Evolutionary conservation across 2,113 vertebrate genomes (phyloP), one percentile per base, ranked within the genome.

Genomic region (Mandrillus leucophaeus): DNA sequence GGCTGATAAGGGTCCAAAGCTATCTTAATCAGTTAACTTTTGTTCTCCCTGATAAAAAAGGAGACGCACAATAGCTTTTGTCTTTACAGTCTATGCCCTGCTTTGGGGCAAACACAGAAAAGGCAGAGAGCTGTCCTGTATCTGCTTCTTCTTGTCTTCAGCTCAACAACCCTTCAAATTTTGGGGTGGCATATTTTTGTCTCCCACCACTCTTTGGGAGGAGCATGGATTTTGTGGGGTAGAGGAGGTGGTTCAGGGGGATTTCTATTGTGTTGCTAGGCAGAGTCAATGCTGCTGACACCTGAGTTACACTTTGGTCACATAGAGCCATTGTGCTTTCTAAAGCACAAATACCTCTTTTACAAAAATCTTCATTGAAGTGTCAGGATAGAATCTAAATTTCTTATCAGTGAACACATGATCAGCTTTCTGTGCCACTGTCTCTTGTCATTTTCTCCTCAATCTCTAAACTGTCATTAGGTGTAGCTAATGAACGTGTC

Each of bases 371-470:
- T 61, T 84, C 7, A 61, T 45, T 83, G 38, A 12, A 45, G 70
- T 23, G 92, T 73, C 32, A 0, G 9, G 30, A 38, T 70, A 22
- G n/a, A 78, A 64, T 52, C 79, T 43, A 48, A 78, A 61, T 61
- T 88, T 78, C 25, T 92, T 27, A 48, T 38, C 68, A 52, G 1
- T 48, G 90, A 59, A 75, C 64, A 61, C 18, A 32, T 8, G 4
- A 12, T 8, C 8, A 1, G 59, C 38, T 68, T 4, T 20, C 13
- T 14, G 7, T 0, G 14, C 10, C 16, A 16, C 38, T 0, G 9
- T 72, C 57, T 43, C 38, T n/a, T 78, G 10, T 61, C 32, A 23
- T 82, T 81, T 81, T 40, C 40, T 57, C n/a, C 35, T 30, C 13
- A 11, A 0, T 8, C 20, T 70, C 66, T 17, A 25, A 22, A 76